phyloP scores from a whole-genome alignment of 1,140 invertebrate species.

The Polypedilum pembai region DNA sequence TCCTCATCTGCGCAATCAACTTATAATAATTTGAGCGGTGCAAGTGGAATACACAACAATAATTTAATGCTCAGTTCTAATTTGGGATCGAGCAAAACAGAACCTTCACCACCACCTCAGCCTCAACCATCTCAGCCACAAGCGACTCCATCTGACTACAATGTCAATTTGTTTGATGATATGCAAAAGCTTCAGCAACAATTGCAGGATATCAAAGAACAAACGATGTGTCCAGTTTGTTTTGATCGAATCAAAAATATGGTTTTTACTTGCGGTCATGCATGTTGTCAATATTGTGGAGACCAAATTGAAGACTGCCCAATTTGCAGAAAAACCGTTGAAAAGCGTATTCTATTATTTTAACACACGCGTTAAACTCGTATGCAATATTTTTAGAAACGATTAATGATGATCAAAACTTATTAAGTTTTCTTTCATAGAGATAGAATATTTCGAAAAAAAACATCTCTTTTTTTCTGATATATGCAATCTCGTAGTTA shows the following conservation, averaged over 20 bases:
- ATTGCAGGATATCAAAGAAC: constrained; percentile 94
- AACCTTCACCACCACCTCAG: constrained; percentile 29
- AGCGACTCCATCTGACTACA: neutral
- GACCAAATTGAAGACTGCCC: constrained; percentile 95
- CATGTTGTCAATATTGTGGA: constrained; percentile 96
- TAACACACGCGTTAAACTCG: constrained; percentile 37
- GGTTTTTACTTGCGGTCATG: constrained; percentile 97
- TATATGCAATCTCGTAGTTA: too few species aligned
- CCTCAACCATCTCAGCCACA: constrained; percentile 6
- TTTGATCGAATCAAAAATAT: constrained; percentile 96
- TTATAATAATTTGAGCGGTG: neutral
- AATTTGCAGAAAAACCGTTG: constrained; percentile 91
- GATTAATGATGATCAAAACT: neutral
- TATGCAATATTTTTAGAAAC: neutral
- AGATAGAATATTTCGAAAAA: too few species aligned
- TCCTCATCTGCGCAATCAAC: constrained; percentile 31
- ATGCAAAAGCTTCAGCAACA: constrained; percentile 93
- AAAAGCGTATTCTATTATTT: constrained; percentile 90
- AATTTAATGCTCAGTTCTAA: neutral
- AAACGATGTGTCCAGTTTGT: constrained; percentile 98
- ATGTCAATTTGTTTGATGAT: constrained; percentile 50
- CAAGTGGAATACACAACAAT: neutral
- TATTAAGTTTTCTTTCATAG: too few species aligned
- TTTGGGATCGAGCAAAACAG: neutral
- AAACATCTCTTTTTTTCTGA: too few species aligned